Conservation (phyloP, 1,140 invertebrate genomes). For the Amyelois transitella region DNA sequence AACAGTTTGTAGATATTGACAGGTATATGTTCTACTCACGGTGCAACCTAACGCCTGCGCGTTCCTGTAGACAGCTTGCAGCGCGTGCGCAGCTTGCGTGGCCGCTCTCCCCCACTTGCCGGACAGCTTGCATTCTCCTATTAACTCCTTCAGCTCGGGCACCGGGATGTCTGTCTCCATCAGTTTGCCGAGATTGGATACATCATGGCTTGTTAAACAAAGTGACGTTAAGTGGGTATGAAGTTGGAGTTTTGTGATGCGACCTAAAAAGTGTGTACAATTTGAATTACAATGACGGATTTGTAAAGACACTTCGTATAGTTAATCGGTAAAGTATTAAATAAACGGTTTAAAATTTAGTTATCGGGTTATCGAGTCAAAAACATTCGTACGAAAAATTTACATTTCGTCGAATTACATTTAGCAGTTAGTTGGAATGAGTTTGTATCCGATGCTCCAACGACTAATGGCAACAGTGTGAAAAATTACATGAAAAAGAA, state of each 20-base stretch:
- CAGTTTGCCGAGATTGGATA: slow-evolving; percentile 80
- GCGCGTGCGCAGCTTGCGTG: slow-evolving; percentile 81
- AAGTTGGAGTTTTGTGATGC: slow-evolving; percentile 81
- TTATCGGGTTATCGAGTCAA: no score
- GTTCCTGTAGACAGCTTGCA: slow-evolving; percentile 82
- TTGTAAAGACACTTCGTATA: no score
- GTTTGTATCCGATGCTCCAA: no score
- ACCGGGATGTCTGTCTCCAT: slow-evolving; percentile 83
- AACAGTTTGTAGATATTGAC: neutral
- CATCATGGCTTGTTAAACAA: slow-evolving; percentile 81
- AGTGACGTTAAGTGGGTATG: slow-evolving; percentile 81
- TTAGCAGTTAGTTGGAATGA: no score
- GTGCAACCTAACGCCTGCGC: slow-evolving; percentile 83
- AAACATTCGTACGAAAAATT: neutral
- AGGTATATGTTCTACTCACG: slow-evolving; percentile 60
- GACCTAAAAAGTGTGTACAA: slow-evolving; percentile 52
- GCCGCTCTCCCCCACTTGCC: slow-evolving; percentile 79
- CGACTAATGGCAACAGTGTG: no score
- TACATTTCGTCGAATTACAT: no score
- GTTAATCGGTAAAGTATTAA: no score
- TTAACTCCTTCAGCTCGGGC: slow-evolving; percentile 77
- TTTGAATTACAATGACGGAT: neutral
- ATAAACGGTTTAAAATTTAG: no score
- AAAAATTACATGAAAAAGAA: no score
- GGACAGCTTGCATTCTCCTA: slow-evolving; percentile 76